A percentile compares a stretch with the other conserved stretches of the same genome.
Conservation (phyloP, 1,140 invertebrate species). For the Vanessa tameamea region DNA sequence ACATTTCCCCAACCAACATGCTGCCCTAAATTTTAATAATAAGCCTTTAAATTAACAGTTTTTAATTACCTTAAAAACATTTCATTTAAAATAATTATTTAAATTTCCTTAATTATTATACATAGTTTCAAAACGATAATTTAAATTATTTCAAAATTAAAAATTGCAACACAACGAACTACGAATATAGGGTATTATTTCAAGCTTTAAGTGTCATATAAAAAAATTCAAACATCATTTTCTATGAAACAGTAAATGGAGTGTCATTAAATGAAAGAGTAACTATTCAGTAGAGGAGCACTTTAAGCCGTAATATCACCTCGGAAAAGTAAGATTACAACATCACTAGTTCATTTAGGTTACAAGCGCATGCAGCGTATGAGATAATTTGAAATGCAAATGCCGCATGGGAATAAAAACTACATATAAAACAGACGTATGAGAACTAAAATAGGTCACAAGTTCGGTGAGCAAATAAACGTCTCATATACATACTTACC, state of each 20-base stretch:
- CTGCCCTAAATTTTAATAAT: too few species aligned
- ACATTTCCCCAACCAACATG: too few species aligned
- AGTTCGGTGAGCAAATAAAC: constrained; percentile 40
- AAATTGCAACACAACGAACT: too few species aligned
- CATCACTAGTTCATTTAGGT: constrained; percentile 37
- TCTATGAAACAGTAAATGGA: constrained; percentile 21
- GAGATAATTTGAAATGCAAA: constrained; percentile 47
- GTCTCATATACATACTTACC: constrained; percentile 33
- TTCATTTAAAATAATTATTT: too few species aligned
- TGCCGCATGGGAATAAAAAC: constrained; percentile 41
- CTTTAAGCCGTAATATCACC: constrained; percentile 21
- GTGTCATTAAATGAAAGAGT: constrained; percentile 18
- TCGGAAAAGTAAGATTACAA: constrained; percentile 36
- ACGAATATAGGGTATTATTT: neutral
- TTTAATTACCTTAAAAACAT: too few species aligned
- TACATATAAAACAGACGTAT: constrained; percentile 44
- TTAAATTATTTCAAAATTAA: too few species aligned
- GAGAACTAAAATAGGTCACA: constrained; percentile 46
- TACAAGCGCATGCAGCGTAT: constrained; percentile 27
- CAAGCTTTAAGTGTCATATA: neutral
- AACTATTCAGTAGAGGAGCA: constrained; percentile 23
- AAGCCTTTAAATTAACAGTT: too few species aligned
- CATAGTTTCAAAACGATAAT: too few species aligned
- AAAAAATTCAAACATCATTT: neutral
- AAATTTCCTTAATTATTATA: too few species aligned